Evolutionary conservation across 2,113 vertebrate genomes (phyloP), one percentile per base, ranked within the genome.

Genomic region (Mionectes macconnelli): DNA sequence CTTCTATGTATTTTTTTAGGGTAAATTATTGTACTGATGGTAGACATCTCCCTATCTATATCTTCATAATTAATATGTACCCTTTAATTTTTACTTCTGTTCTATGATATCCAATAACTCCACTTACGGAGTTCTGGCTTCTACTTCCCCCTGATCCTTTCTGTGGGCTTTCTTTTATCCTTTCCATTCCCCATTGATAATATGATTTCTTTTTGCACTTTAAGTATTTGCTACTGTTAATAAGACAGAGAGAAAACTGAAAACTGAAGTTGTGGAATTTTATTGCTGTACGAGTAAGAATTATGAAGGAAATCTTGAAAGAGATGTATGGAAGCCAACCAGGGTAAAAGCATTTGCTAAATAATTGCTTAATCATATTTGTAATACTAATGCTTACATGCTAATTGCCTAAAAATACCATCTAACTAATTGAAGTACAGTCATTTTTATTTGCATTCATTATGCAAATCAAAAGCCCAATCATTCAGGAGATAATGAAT

Each of bases 391-490:
- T 78, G 40, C 82, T 93, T 88, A 80, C 75, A 47, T 84, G 60
- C 76, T 86, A 96, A 80, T 90, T 93, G 47, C 50, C 42, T 93
- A 86, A 95, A 92, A 94, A 86, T 84, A 42, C 3, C 39, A 47
- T 74, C 64, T 49, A 53, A 79, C 56, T 83, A 88, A 90, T 53
- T 79, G 57, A 80, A 70, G 59, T 73, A 80, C 44, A 83, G 59
- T 83, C 40, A 84, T 77, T 94, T 94, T 91, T 87, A 76, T 94
- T 92, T 92, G 68, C 59, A 81, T 60, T 90, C 78, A 57, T 94
- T 90, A 85, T 84, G 59, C 63, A 88, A 80, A 94, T 80, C 37
- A 80, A 80, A 92, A 94, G 53, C 74, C 70, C 25, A 66, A 50
- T 94, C 78, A 93, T n/a, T 95, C 90, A 69, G 62, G 69, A 66